phyloP scores from a whole-genome alignment of 2,113 vertebrate species.

The Amphiprion ocellaris region DNA sequence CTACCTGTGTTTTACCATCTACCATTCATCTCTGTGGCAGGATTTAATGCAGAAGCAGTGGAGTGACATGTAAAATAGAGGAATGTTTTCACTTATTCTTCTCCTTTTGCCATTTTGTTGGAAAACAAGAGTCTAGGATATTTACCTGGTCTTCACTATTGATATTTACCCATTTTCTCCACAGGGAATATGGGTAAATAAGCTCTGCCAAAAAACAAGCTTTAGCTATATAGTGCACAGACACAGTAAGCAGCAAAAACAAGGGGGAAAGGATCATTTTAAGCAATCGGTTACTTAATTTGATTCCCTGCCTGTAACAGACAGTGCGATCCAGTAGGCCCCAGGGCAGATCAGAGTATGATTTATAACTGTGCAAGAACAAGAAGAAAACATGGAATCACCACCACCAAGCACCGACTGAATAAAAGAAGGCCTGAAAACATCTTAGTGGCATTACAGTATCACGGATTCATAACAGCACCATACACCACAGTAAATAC shows the following conservation, averaged over 20 bases:
- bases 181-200: constrained; percentile 11
- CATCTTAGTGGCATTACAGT: neutral
- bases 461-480: constrained; percentile 10
- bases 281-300: constrained; percentile 61
- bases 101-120: neutral
- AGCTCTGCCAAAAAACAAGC: constrained; percentile 29
- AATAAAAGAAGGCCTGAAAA: neutral
- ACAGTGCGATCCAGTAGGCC: constrained; percentile 48
- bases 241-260: constrained; percentile 20
- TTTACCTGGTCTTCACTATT: neutral
- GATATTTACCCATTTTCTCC: neutral
- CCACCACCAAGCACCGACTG: neutral
- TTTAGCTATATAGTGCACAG: constrained; percentile 17
- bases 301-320: constrained; percentile 47
- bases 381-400: constrained; percentile 10
- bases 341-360: constrained; percentile 35
- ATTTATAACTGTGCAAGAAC: constrained; percentile 34
- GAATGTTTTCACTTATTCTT: neutral
- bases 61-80: too few species aligned
- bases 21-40: too few species aligned
- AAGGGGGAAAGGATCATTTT: constrained; percentile 46
- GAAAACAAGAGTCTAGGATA: neutral
- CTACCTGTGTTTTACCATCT: too few species aligned
- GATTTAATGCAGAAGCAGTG: too few species aligned
- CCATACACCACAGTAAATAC: neutral